Conservation (phyloP, 2,888 invertebrate species). For the Crioceris asparagi region DNA sequence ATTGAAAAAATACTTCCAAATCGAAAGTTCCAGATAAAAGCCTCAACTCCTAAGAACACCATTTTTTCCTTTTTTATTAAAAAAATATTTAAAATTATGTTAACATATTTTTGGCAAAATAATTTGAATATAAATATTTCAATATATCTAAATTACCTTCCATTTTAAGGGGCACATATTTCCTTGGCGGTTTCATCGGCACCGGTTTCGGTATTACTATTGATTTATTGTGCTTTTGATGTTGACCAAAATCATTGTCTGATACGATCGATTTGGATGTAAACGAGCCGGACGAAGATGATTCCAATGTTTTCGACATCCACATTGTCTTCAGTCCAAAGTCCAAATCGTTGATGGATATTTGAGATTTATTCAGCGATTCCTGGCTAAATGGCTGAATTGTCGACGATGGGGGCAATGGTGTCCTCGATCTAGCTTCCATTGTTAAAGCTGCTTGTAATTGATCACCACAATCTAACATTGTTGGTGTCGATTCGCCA, state of each 20-base stretch:
- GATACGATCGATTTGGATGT: constrained; percentile 3
- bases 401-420: constrained; percentile 51
- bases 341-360: constrained; percentile 39
- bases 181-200: constrained; percentile 36
- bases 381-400: constrained; percentile 22
- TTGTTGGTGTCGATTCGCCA: constrained; percentile 46
- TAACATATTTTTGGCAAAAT: too few relatives aligned
- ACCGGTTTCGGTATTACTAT: constrained; percentile 10
- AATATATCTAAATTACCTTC: not conserved
- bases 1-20: too few relatives aligned
- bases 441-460: constrained; percentile 63
- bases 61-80: not conserved
- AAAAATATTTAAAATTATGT: too few relatives aligned
- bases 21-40: too few relatives aligned
- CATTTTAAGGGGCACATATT: constrained; percentile 14
- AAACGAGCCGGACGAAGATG: not conserved
- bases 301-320: too few relatives aligned
- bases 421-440: constrained; percentile 74
- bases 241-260: not conserved
- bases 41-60: too few relatives aligned
- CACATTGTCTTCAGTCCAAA: constrained; percentile 21
- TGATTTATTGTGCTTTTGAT: too few relatives aligned
- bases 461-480: constrained; percentile 62
- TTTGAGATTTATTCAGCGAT: constrained; percentile 26
- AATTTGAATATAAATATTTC: too few relatives aligned